phyloP scores from a whole-genome alignment of 2,797 vertebrate species.

The Micropoecilia bifurca region DNA sequence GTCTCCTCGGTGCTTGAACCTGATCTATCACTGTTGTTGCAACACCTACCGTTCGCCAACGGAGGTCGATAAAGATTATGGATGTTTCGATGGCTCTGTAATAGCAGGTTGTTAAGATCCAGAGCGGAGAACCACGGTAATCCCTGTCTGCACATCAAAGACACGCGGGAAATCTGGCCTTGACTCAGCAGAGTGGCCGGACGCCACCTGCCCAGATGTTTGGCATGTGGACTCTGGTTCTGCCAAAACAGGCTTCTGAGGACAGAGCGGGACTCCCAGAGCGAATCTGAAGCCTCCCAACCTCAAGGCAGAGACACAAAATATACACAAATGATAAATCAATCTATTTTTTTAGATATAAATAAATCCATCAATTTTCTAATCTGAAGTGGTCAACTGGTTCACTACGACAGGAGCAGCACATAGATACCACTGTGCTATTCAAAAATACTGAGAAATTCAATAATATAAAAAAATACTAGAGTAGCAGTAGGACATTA shows the following conservation, averaged over 20 bases:
- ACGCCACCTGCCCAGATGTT: slow-evolving; percentile 81
- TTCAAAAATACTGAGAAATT: neutral
- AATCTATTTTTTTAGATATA: neutral
- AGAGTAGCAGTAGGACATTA: too few relatives aligned
- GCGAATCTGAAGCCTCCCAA: slow-evolving; percentile 44
- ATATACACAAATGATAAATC: too few relatives aligned
- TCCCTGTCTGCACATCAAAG: slow-evolving; percentile 73
- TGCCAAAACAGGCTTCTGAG: slow-evolving; percentile 68
- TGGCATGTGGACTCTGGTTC: slow-evolving; percentile 55
- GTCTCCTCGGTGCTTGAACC: slow-evolving; percentile 10
- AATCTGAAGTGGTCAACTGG: neutral
- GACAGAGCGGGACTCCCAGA: slow-evolving; percentile 49
- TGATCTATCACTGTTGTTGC: slow-evolving; percentile 44
- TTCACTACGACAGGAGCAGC: neutral
- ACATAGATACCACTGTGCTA: neutral
- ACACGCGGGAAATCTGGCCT: slow-evolving; percentile 58
- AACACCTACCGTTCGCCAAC: slow-evolving; percentile 45
- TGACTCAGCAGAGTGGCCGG: slow-evolving; percentile 66
- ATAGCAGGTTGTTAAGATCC: slow-evolving; percentile 55
- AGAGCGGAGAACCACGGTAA: slow-evolving; percentile 50
- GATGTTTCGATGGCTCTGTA: slow-evolving; percentile 54
- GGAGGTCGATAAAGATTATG: slow-evolving; percentile 57
- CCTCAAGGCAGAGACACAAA: slow-evolving; percentile 47
- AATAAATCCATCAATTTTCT: neutral
- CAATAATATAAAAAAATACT: neutral